Conservation (phyloP, 2,113 vertebrate species). For the Melozone crissalis region DNA sequence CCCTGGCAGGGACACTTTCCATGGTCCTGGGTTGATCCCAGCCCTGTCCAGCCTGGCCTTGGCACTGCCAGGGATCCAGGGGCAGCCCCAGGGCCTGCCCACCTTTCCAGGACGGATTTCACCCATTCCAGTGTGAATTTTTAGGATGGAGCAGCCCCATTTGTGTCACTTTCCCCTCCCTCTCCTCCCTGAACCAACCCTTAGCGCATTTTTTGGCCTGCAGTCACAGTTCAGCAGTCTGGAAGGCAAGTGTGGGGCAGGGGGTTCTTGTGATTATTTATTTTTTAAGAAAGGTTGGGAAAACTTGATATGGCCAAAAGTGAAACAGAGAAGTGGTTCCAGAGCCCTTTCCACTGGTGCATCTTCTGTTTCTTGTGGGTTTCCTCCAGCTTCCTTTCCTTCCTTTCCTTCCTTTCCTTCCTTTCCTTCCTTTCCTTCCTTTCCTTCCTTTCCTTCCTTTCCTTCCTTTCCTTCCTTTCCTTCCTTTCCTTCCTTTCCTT, state of each 20-base stretch:
- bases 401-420: too few relatives aligned
- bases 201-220: neutral
- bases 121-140: neutral
- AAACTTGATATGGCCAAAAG: neutral
- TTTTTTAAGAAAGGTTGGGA: neutral
- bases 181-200: rapidly evolving
- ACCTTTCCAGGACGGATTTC: neutral
- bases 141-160: neutral
- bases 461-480: too few relatives aligned
- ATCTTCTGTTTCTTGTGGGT: neutral
- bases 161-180: neutral
- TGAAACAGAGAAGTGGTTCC: neutral
- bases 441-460: too few relatives aligned
- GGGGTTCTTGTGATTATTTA: neutral
- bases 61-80: neutral
- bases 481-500: too few relatives aligned
- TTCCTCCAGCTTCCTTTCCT: neutral
- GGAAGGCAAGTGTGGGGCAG: neutral
- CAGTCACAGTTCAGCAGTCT: neutral
- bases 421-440: too few relatives aligned
- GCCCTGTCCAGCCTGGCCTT: rapidly evolving
- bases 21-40: neutral
- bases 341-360: neutral
- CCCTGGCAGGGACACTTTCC: neutral
- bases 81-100: neutral